phyloP scores from a whole-genome alignment of 2,797 vertebrate genomes.

The Cheirogaleus major region DNA sequence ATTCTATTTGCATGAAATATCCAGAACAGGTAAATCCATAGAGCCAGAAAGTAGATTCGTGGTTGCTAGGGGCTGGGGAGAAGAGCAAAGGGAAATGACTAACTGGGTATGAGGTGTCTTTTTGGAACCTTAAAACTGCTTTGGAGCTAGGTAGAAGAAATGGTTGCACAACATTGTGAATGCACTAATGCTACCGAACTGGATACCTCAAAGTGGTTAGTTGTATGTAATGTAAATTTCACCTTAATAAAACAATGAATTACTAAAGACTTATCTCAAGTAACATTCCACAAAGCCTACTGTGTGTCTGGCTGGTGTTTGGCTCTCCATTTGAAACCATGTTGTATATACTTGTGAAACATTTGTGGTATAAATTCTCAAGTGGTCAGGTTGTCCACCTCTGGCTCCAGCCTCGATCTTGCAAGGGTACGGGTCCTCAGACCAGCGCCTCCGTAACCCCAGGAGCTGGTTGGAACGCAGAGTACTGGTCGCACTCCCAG shows the following conservation, averaged over 20 bases:
- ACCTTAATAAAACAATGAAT: background rate
- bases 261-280: background rate
- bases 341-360: background rate
- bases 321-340: background rate
- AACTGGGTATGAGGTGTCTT: background rate
- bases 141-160: background rate
- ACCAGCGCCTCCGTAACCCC: background rate
- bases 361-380: accelerated
- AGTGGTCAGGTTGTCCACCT: background rate
- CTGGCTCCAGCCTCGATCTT: background rate
- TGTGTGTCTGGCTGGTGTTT: too few relatives aligned
- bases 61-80: background rate
- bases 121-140: background rate
- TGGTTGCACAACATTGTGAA: accelerated
- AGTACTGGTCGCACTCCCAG: too few relatives aligned
- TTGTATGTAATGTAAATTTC: background rate
- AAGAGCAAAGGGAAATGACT: background rate
- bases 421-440: background rate
- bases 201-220: background rate
- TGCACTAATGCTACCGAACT: accelerated
- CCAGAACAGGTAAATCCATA: background rate
- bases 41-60: background rate
- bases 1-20: background rate
- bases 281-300: background rate
- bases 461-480: background rate